Percentiles rank a stretch among this genome's conserved stretches.
These are phyloP conservation scores for Madoqua kirkii DNA, from an alignment of 2,113 vertebrate species.

Conservation along the genomic window DNA sequence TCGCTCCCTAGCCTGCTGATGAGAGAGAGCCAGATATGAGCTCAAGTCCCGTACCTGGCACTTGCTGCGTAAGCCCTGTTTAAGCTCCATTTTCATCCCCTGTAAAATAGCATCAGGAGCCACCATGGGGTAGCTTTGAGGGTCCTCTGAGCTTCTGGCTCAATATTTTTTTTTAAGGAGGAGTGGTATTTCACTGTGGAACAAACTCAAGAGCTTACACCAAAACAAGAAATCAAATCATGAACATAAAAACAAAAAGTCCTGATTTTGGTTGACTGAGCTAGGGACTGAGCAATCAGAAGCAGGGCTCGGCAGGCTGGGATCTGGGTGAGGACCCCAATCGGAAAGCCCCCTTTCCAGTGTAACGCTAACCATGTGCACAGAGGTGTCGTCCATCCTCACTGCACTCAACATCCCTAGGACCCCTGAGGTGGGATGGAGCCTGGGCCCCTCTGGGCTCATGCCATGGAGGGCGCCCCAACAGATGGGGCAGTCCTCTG, in stretches of 20 bases:
- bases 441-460: neutral
- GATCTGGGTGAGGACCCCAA: rapidly evolving
- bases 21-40: neutral
- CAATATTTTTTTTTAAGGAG: neutral
- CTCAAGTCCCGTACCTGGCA: neutral
- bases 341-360: neutral
- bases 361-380: rapidly evolving
- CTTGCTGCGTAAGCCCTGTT: rapidly evolving
- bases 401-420: rapidly evolving
- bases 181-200: neutral
- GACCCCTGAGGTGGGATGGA: neutral
- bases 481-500: rapidly evolving
- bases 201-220: neutral
- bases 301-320: neutral
- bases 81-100: neutral
- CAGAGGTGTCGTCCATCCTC: rapidly evolving
- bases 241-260: neutral
- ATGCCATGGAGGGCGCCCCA: neutral
- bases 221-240: neutral
- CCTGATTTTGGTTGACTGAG: rapidly evolving
- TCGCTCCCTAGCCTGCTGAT: rapidly evolving
- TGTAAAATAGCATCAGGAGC: neutral
- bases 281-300: no score
- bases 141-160: neutral
- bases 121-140: neutral